Base-by-base conservation (phyloP, 1,140 invertebrate genomes). In the Aricia agestis region DNA sequence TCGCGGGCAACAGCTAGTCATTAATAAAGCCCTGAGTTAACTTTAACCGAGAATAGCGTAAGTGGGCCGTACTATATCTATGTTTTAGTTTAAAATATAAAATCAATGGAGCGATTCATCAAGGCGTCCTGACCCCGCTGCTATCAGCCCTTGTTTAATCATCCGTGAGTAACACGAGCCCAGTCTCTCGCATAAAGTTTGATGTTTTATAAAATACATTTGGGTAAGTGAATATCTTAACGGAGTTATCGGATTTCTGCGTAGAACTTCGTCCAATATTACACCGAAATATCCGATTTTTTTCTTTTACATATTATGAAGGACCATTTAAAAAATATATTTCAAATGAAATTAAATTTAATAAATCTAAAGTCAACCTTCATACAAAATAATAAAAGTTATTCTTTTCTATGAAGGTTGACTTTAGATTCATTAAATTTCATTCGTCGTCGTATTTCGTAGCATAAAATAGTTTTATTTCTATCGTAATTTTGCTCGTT, bases 201-300 rank as follows among this genome's bases (percentile, higher is more conserved):
- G 59, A 63, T 63, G 59, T n/a, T 63, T 63, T 63, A 63, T 63
- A 63, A 63, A 63, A 19, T 63, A 63, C 59, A 63, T 63, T 63
- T 19, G 59, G 59, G 59, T 19, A 63, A 63, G 59, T 63, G 59
- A 63, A 63, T 63, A 63, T 63, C 11, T 11, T 11, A 18, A 2
- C 9, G 17, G 59, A 11, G 18, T 19, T 63, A 63, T 63, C 19
- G 59, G 59, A 63, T 63, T 63, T 52, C 45, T 52, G 4, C 59
- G 59, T 9, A 25, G 18, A 63, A 19, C 19, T 63, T 63, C 59
- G 19, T 25, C 45, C 45, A 52, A 52, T 52, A 52, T 52, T 15
- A n/a, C 42, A 5, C 42, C 9, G 42, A 45, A 45, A 45, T 45
- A 52, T 52, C 1, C 2, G 42, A 15, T 52, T 15, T 15, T 1